Percentiles rank a stretch among this genome's conserved stretches.
phyloP scores from a whole-genome alignment of 2,113 vertebrate genomes.

The Sisor rabdophorus region DNA sequence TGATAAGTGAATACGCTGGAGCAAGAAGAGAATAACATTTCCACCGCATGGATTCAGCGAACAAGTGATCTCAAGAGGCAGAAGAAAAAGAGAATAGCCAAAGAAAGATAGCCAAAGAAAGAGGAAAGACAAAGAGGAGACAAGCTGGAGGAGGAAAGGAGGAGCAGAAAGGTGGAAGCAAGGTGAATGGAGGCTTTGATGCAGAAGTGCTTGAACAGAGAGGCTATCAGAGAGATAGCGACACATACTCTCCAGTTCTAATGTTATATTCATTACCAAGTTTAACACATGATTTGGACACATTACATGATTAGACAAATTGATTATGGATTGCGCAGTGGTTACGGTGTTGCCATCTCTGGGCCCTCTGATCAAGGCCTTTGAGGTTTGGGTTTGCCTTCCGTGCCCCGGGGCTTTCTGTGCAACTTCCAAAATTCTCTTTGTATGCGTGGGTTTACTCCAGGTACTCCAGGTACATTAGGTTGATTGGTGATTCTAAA shows the following conservation, averaged over 20 bases:
- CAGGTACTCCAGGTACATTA: too few species aligned
- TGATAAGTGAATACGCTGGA: background rate
- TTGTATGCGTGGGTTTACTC: too few species aligned
- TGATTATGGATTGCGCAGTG: too few species aligned
- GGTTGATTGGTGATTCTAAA: too few species aligned
- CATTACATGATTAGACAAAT: background rate
- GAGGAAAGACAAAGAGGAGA: conserved; percentile 16
- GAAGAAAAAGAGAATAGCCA: conserved; percentile 30
- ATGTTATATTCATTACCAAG: too few species aligned
- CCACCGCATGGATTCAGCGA: conserved; percentile 10
- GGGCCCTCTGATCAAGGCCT: too few species aligned
- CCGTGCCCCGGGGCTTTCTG: too few species aligned
- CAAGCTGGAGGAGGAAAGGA: conserved; percentile 5
- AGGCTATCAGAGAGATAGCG: conserved; percentile 17
- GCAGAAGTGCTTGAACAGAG: background rate
- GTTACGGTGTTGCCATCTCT: too few species aligned
- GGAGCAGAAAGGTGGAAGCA: conserved; percentile 12
- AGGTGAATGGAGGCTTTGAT: background rate
- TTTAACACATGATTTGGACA: background rate
- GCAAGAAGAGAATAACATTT: background rate
- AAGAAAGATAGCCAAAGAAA: conserved; percentile 37
- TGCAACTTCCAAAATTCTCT: too few species aligned
- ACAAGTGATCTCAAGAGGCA: conserved; percentile 7
- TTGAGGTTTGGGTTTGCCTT: too few species aligned
- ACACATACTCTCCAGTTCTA: too few species aligned